These are phyloP conservation scores for Scomberomorus guttatus DNA, from an alignment of 2,797 vertebrate genomes.

Conservation along the genomic window DNA sequence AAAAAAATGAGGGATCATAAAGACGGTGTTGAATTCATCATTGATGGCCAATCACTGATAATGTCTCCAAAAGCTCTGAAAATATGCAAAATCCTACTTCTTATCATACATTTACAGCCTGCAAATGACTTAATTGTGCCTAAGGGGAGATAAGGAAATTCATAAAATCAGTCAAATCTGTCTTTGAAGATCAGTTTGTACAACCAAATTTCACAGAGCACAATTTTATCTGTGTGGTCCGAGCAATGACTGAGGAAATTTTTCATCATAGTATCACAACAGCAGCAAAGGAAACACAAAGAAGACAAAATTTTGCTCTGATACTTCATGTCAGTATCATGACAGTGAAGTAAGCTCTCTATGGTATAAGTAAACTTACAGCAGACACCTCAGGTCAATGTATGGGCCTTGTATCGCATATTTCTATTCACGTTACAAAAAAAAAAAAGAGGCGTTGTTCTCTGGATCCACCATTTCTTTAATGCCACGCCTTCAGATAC, in stretches of 20 bases:
- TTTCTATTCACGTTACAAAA: constrained; percentile 8
- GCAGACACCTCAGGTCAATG: not conserved
- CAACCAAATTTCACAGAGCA: constrained; percentile 1
- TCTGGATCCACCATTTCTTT: constrained; percentile 21
- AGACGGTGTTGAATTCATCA: constrained; percentile 9
- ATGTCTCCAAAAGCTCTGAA: constrained; percentile 16
- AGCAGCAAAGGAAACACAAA: constrained; percentile 30
- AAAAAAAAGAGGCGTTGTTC: constrained; percentile 19
- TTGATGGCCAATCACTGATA: constrained; percentile 2
- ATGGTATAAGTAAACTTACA: constrained; percentile 2
- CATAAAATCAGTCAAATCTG: constrained; percentile 27
- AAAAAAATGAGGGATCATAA: not conserved
- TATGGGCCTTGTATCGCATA: not conserved
- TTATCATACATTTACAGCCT: constrained; percentile 12
- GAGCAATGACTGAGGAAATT: constrained; percentile 1
- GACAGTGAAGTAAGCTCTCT: not conserved
- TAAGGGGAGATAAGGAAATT: constrained; percentile 29
- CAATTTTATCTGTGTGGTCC: constrained; percentile 18
- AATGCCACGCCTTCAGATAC: constrained; percentile 25
- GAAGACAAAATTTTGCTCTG: constrained; percentile 14
- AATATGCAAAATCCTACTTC: constrained; percentile 2
- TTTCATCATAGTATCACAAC: constrained; percentile 17
- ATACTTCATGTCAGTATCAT: constrained; percentile 21
- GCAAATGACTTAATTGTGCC: constrained; percentile 12
- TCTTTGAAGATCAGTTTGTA: not conserved